Conservation (phyloP, 1,140 invertebrate species). For the Lordiphosa stackelbergi region DNA sequence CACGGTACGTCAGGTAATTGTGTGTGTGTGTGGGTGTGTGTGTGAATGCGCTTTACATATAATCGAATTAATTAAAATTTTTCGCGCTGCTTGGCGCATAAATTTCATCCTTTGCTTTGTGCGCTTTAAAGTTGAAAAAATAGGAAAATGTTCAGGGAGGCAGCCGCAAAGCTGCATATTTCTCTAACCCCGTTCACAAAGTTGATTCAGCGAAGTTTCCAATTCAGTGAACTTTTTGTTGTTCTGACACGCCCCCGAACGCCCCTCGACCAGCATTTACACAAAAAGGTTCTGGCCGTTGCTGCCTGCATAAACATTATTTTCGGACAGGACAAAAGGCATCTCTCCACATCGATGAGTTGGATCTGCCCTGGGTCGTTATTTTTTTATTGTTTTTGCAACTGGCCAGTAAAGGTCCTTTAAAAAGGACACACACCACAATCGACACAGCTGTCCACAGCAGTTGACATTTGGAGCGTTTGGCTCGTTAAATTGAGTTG, state of each 20-base stretch:
- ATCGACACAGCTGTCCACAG: constrained; percentile 48
- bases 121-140: constrained; percentile 22
- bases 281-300: constrained; percentile 15
- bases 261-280: constrained; percentile 12
- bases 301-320: constrained; percentile 47
- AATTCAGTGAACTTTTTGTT: constrained; percentile 74
- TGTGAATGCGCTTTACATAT: constrained; percentile 49
- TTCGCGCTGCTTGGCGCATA: constrained; percentile 43
- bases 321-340: constrained; percentile 47
- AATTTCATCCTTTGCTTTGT: constrained; percentile 5
- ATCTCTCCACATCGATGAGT: constrained; percentile 14
- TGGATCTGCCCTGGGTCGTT: constrained; percentile 8
- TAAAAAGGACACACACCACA: constrained; percentile 33
- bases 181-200: constrained; percentile 16
- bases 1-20: constrained; percentile 4
- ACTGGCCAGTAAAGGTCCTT: constrained; percentile 34
- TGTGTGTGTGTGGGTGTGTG: constrained; percentile 20
- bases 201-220: constrained; percentile 66
- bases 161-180: not conserved
- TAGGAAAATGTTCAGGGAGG: constrained; percentile 19
- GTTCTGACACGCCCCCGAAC: constrained; percentile 32
- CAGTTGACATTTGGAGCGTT: constrained; percentile 34
- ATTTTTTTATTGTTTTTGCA: constrained; percentile 11
- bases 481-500: constrained; percentile 8
- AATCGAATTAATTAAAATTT: constrained; percentile 75